phyloP scores from a whole-genome alignment of 2,888 invertebrate genomes.

The Danaus chrysippus region DNA sequence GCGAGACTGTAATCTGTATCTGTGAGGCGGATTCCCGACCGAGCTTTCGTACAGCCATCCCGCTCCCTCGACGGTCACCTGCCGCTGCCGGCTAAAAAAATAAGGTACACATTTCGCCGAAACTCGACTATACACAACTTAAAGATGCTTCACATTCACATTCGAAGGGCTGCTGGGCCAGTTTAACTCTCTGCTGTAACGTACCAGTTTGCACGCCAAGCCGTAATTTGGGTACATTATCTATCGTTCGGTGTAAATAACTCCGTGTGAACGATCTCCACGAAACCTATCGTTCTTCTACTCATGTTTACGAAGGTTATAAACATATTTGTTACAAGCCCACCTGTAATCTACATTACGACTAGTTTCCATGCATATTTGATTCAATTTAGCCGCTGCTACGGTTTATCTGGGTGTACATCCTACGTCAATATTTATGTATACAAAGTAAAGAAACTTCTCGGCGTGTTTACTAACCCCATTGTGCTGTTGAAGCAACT shows the following conservation, averaged over 20 bases:
- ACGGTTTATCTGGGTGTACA: constrained; percentile 56
- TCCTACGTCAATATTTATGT: constrained; percentile 69
- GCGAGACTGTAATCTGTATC: constrained; percentile 56
- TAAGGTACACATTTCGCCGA: constrained; percentile 70
- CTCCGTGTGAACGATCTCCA: constrained; percentile 38
- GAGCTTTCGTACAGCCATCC: constrained; percentile 66
- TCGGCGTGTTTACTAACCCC: constrained; percentile 38
- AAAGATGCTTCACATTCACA: constrained; percentile 42
- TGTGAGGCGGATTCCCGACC: constrained; percentile 33
- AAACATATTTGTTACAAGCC: constrained; percentile 64
- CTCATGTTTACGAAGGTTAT: constrained; percentile 50
- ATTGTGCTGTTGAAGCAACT: constrained; percentile 36
- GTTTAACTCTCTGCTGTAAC: constrained; percentile 28
- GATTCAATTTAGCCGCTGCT: constrained; percentile 61
- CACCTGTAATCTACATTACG: constrained; percentile 61
- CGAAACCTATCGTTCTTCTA: constrained; percentile 31
- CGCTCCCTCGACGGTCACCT: constrained; percentile 67
- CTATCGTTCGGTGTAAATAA: constrained; percentile 56
- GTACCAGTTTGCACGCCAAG: constrained; percentile 46
- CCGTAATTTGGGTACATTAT: constrained; percentile 60
- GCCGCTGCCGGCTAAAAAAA: constrained; percentile 67
- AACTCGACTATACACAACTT: constrained; percentile 58
- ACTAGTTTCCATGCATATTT: constrained; percentile 48
- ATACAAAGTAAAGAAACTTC: constrained; percentile 48
- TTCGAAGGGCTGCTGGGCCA: constrained; percentile 28